Evolutionary conservation across 1,140 invertebrate genomes (phyloP), one percentile per base, ranked within the genome.

Genomic region (Thaumetopoea pityocampa): DNA sequence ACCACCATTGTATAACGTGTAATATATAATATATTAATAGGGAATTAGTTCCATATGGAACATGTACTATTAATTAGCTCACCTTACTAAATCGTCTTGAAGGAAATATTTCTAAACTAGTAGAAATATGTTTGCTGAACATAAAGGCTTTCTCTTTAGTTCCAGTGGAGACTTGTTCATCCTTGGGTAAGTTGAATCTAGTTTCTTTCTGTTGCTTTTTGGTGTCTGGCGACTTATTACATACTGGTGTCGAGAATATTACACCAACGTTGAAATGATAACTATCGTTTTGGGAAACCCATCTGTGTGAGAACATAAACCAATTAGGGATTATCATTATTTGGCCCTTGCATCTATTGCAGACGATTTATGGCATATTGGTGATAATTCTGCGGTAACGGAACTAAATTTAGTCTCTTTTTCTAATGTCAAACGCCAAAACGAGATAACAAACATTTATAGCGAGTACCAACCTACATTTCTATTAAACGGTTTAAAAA

Each of bases 231-330:
- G 78, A 79, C 20, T 85, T 72, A 43, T 89, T 88, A 0, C 85
- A 90, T 1, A 94, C 92, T 1, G 92, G 92, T 1, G 92, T 94
- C 8, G 92, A 93, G 42, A 93, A 93, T 15, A 92, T 92, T 1
- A 93, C 91, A 36, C 89, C 85, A 8, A 79, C 74, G 38, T 83
- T 85, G 33, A 78, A 81, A 57, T 80, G 74, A 36, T 86, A 70
- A 47, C 80, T 80, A 29, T 86, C 83, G 23, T 86, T 74, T 61
- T 85, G 80, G 24, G 81, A 86, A n/a, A 56, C 71, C 85, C 85
- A 86, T 56, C 85, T 86, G 29, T 10, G 43, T 56, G 36, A 8
- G 46, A 58, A 42, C 4, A 3, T 15, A 10, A n/a, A 28, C 5
- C 11, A n/a, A n/a, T n/a, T n/a, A n/a, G 12, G 11, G 11, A 3